These are phyloP conservation scores for Ladona fulva DNA, from an alignment of 1,140 invertebrate genomes.

Conservation along the genomic window DNA sequence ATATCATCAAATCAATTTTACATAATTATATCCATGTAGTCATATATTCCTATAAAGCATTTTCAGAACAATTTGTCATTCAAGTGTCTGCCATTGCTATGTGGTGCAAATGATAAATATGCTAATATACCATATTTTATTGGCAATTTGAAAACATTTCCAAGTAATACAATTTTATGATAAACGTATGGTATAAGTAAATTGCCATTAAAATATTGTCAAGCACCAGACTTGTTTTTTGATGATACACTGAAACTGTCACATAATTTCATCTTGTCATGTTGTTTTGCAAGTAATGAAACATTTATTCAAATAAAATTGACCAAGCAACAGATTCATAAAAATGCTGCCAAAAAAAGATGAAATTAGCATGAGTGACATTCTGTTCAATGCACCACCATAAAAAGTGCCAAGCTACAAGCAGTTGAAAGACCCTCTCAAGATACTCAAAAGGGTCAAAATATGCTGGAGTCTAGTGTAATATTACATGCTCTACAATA, in stretches of 20 bases:
- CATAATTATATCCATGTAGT: background rate
- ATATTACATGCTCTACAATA: background rate
- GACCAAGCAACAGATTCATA: no score
- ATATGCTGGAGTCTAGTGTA: background rate
- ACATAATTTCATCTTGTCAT: background rate
- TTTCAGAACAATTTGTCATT: background rate
- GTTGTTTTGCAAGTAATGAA: no score
- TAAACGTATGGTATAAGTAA: background rate
- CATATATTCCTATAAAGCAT: background rate
- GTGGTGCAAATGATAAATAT: background rate
- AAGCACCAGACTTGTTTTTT: background rate
- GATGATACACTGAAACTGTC: constrained; percentile 1
- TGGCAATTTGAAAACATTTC: background rate
- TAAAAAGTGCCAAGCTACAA: background rate
- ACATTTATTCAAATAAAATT: no score
- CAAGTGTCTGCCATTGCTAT: background rate
- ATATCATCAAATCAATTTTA: no score
- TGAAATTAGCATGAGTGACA: background rate
- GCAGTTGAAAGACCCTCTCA: background rate
- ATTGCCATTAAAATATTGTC: background rate
- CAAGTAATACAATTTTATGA: background rate
- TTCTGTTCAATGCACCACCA: background rate
- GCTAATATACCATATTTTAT: background rate
- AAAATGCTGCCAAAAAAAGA: no score
- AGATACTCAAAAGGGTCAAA: background rate